Base-by-base conservation (phyloP, 2,888 invertebrate species). In the Amphipyra tragopoginis region DNA sequence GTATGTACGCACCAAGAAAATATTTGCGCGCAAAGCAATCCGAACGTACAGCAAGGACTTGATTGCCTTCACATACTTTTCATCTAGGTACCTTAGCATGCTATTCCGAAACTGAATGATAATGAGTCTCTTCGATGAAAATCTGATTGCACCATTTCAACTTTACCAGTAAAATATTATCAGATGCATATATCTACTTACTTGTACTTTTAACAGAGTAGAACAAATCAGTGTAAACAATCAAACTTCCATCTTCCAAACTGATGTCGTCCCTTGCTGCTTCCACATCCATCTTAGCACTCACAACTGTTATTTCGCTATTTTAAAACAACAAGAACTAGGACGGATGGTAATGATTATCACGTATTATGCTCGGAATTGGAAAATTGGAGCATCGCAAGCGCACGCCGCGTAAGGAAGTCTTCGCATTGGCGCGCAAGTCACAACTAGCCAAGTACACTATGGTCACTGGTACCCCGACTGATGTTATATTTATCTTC, bases 271-370 rank as follows among this genome's bases (percentile, higher is more conserved):
- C 90, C 72, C 86, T 89, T 8, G 78, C 87, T 8, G 79, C 76
- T 83, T 93, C 92, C 51, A 91, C 70, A 72, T 93, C 89, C 94
- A 94, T 93, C 72, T 76, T 77, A 36, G 52, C 62, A 70, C 56
- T 40, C 14, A 47, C 44, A 61, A 52, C 60, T 60, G 62, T 47
- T 51, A 49, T 38, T 45, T 39, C 6, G 36, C 39, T 56, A 65
- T 65, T 72, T 67, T 61, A 44, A 40, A 57, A 63, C 56, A 53
- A 39, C 55, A 57, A 40, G 26, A 77, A 71, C 62, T 66, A 15
- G 53, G 51, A 71, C 83, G 86, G 86, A 88, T 67, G 77, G 34
- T 33, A 60, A 49, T 72, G 76, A 73, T 83, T 80, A 77, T 57
- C 60, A 73, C 72, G 66, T 72, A 77, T 81, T 80, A 81, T 75